Evolutionary conservation across 2,888 invertebrate species (phyloP).

Genomic region (Eilema griseolum): DNA sequence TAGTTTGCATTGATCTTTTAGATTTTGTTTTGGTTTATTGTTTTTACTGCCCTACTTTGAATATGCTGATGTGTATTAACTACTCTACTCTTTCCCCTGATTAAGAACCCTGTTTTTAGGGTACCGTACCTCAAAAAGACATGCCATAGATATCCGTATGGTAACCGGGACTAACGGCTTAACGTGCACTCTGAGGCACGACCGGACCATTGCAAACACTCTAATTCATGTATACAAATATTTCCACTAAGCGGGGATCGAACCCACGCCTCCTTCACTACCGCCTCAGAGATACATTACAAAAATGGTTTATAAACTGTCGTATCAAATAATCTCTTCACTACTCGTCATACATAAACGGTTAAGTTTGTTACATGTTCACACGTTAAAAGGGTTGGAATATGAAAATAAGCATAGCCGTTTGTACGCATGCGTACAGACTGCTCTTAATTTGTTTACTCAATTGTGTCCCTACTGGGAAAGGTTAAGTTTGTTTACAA

Average conservation of each 20-base stretch:
- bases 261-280: too few species aligned
- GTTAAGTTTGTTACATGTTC: slow-evolving; percentile 36
- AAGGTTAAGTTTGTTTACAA: slow-evolving; percentile 49
- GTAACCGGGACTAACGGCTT: too few species aligned
- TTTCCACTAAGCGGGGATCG: too few species aligned
- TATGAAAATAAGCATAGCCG: slow-evolving; percentile 49
- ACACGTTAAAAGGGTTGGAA: slow-evolving; percentile 37
- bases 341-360: slow-evolving; percentile 36
- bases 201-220: too few species aligned
- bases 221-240: too few species aligned
- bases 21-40: not conserved
- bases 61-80: not conserved
- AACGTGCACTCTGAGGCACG: too few species aligned
- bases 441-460: slow-evolving; percentile 41
- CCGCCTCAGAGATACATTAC: not conserved
- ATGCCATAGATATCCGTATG: too few species aligned
- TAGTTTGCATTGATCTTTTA: slow-evolving; percentile 5
- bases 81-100: too few species aligned
- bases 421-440: slow-evolving; percentile 42
- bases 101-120: too few species aligned
- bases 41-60: not conserved
- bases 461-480: slow-evolving; percentile 45
- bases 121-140: too few species aligned
- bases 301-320: not conserved
- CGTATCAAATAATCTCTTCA: slow-evolving; percentile 24